A percentile compares a stretch with the other conserved stretches of the same genome.
Conservation (phyloP, 2,888 invertebrate species). For the Stictocephala bisonia region DNA sequence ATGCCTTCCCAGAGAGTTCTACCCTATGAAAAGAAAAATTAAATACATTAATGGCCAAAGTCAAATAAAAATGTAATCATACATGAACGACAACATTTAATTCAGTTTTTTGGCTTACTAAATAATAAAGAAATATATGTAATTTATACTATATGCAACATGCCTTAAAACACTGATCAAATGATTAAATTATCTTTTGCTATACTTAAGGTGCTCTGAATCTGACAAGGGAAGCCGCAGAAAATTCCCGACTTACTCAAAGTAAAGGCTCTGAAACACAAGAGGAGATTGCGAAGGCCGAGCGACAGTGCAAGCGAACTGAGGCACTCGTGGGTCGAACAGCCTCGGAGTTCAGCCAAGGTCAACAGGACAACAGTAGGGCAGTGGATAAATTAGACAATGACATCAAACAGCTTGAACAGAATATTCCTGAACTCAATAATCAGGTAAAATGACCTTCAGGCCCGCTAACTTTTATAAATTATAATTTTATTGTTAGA, state of each 20-base stretch:
- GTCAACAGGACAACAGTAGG: slow-evolving; percentile 78
- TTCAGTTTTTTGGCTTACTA: too few species aligned
- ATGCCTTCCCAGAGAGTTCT: too few species aligned
- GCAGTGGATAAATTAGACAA: slow-evolving; percentile 74
- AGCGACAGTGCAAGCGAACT: slow-evolving; percentile 73
- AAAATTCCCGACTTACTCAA: slow-evolving; percentile 68
- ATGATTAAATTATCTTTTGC: too few species aligned
- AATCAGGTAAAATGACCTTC: slow-evolving; percentile 80
- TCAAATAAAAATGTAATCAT: too few species aligned
- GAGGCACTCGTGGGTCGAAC: slow-evolving; percentile 73
- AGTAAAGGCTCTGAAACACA: slow-evolving; percentile 64
- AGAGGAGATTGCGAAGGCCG: slow-evolving; percentile 65
- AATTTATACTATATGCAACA: too few species aligned
- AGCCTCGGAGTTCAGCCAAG: slow-evolving; percentile 71
- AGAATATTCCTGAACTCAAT: slow-evolving; percentile 86
- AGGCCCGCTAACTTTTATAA: too few species aligned
- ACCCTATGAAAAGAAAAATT: too few species aligned
- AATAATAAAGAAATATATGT: too few species aligned
- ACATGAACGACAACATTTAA: too few species aligned
- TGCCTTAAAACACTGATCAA: too few species aligned
- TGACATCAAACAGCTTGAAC: slow-evolving; percentile 75
- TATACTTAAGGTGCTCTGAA: slow-evolving; percentile 86
- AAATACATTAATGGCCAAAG: too few species aligned
- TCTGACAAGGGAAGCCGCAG: slow-evolving; percentile 82
- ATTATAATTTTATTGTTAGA: too few species aligned